A percentile compares a stretch with the other conserved stretches of the same genome.
Evolutionary conservation across 2,888 invertebrate species (phyloP).

Genomic region (Coronaproctus castanopsis): DNA sequence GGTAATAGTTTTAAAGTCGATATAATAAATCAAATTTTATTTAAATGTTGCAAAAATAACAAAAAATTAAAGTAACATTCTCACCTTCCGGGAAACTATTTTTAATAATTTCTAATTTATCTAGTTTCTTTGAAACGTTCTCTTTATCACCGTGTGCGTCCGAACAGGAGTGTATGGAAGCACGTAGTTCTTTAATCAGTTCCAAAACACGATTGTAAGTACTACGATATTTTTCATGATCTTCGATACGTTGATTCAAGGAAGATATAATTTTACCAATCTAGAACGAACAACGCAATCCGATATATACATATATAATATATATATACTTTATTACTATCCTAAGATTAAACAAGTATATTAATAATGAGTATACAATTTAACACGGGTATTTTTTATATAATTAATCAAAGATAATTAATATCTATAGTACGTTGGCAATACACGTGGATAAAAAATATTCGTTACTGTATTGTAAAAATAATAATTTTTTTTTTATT

Average conservation of each 20-base stretch:
- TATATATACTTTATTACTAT: no score
- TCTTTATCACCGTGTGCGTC: conserved; percentile 76
- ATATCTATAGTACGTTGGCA: background rate
- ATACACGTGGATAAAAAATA: conserved; percentile 30
- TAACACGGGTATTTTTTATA: no score
- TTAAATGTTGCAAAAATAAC: no score
- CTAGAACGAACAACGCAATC: no score
- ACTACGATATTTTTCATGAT: conserved; percentile 71
- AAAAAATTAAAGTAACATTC: no score
- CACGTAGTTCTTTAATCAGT: conserved; percentile 58
- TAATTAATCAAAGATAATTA: conserved; percentile 9
- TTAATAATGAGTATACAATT: no score
- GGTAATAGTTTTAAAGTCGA: no score
- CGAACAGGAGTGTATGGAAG: conserved; percentile 64
- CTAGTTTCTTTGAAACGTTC: conserved; percentile 51
- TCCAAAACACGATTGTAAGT: conserved; percentile 62
- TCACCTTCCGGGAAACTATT: conserved; percentile 43
- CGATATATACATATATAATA: no score
- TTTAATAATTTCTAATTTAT: conserved; percentile 47
- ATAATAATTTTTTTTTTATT: no score
- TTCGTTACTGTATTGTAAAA: conserved; percentile 25
- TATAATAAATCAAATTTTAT: no score
- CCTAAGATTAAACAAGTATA: no score
- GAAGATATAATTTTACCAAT: conserved; percentile 17
- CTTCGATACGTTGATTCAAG: conserved; percentile 60